A percentile compares a stretch with the other conserved stretches of the same genome.
phyloP scores from a whole-genome alignment of 1,140 invertebrate species.

The Frieseomelitta varia region DNA sequence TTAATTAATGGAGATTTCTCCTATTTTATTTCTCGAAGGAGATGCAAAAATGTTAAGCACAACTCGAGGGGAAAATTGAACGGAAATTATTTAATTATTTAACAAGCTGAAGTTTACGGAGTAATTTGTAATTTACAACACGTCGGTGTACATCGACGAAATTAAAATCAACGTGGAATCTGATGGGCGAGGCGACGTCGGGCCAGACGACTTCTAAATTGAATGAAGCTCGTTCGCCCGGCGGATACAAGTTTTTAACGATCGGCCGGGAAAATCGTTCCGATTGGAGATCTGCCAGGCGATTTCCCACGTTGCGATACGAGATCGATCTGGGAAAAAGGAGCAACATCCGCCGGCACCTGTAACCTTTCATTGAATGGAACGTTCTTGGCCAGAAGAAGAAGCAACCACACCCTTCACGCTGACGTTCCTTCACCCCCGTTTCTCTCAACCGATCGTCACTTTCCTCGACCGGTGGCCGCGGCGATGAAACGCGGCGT shows the following conservation, averaged over 20 bases:
- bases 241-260: conserved; percentile 7
- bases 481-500: conserved; percentile 53
- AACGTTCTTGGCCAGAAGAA: neutral
- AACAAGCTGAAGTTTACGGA: neutral
- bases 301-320: conserved; percentile 4
- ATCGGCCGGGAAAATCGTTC: conserved; percentile 19
- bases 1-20: neutral
- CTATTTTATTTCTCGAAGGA: neutral
- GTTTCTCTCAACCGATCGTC: conserved; percentile 51
- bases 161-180: neutral
- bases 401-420: conserved; percentile 72
- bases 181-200: too few relatives aligned
- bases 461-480: conserved; percentile 63
- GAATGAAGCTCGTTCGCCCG: neutral
- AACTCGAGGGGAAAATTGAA: neutral
- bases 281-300: neutral
- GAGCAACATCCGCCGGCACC: conserved; percentile 71
- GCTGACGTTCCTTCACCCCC: conserved; percentile 69
- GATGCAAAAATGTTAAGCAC: neutral
- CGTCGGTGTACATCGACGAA: neutral
- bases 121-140: neutral
- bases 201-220: neutral
- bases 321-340: conserved; percentile 43
- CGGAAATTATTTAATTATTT: neutral
- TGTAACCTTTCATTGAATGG: conserved; percentile 72